These are phyloP conservation scores for Pogoniulus pusillus DNA, from an alignment of 2,797 vertebrate genomes.

Conservation along the genomic window DNA sequence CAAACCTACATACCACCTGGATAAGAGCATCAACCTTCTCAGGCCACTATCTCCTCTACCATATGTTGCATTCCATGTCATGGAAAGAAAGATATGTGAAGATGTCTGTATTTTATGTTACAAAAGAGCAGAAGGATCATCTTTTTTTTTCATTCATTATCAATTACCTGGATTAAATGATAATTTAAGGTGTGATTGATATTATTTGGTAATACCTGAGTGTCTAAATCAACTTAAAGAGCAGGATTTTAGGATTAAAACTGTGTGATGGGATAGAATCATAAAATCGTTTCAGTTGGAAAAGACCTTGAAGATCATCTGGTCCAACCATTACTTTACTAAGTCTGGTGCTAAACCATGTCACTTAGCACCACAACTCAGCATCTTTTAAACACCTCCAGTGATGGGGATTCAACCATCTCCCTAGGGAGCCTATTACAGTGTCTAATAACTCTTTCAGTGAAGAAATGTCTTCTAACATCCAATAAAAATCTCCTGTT, in stretches of 20 bases:
- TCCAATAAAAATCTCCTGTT: too few relatives aligned
- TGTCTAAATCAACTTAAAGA: not conserved
- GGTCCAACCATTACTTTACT: too few relatives aligned
- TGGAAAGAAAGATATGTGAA: too few relatives aligned
- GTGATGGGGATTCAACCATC: too few relatives aligned
- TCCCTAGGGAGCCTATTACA: too few relatives aligned
- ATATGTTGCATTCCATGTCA: rapidly evolving
- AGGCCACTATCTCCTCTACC: not conserved
- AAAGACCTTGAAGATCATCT: too few relatives aligned
- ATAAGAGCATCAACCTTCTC: not conserved
- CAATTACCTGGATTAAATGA: not conserved
- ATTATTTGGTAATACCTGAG: not conserved
- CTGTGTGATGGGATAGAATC: not conserved
- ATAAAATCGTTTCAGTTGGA: too few relatives aligned
- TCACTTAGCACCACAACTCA: too few relatives aligned
- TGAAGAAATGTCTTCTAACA: too few relatives aligned
- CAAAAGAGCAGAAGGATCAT: not conserved
- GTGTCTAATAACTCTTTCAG: too few relatives aligned
- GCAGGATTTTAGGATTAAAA: not conserved
- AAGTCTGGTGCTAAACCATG: too few relatives aligned
- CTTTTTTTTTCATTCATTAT: not conserved
- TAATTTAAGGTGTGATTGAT: not conserved
- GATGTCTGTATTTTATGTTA: not conserved
- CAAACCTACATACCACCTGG: not conserved
- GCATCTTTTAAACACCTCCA: too few relatives aligned